Evolutionary conservation across 1,140 invertebrate genomes (phyloP).

Genomic region (Lepidostoma basale): DNA sequence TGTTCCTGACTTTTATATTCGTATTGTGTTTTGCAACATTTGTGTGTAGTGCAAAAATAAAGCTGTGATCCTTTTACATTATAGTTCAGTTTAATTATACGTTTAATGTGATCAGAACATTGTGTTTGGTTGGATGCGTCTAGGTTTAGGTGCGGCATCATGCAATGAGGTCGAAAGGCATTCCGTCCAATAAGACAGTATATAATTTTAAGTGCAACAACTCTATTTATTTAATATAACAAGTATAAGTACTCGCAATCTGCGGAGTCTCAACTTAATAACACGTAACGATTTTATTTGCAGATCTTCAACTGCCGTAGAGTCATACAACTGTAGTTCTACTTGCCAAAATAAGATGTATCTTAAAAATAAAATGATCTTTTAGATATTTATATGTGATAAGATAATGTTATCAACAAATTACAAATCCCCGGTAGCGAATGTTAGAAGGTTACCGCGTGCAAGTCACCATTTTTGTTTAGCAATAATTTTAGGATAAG

Average conservation of each 20-base stretch:
- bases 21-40: slow-evolving; percentile 8
- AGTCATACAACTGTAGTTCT: too few relatives aligned
- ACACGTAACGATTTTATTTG: too few relatives aligned
- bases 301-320: too few relatives aligned
- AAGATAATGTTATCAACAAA: not conserved
- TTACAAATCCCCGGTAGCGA: not conserved
- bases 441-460: slow-evolving; percentile 20
- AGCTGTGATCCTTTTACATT: slow-evolving; percentile 42
- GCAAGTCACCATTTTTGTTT: slow-evolving; percentile 25
- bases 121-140: not conserved
- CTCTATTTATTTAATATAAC: slow-evolving; percentile 9
- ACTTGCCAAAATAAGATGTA: slow-evolving; percentile 8
- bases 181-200: slow-evolving; percentile 10
- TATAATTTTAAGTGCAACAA: not conserved
- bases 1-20: slow-evolving; percentile 31
- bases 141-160: not conserved
- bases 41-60: slow-evolving; percentile 42
- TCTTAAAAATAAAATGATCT: not conserved
- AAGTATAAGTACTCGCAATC: too few relatives aligned
- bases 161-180: not conserved
- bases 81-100: not conserved
- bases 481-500: slow-evolving; percentile 21
- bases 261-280: too few relatives aligned
- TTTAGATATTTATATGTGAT: not conserved
- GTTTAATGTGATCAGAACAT: not conserved